phyloP scores from a whole-genome alignment of 2,888 invertebrate genomes.

The Smittia aterrima region DNA sequence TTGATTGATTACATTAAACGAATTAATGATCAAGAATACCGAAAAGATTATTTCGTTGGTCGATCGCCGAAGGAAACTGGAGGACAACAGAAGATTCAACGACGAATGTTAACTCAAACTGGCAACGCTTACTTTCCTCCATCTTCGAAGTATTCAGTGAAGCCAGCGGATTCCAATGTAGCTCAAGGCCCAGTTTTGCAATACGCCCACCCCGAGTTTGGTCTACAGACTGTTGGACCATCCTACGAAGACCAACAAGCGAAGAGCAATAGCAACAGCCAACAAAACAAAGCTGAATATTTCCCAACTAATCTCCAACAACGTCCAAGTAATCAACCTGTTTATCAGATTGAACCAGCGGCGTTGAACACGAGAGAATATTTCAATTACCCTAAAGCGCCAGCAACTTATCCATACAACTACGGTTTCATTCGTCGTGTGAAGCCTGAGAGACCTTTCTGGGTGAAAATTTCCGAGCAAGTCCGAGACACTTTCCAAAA shows the following conservation, averaged over 20 bases:
- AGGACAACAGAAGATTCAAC: slow-evolving; percentile 59
- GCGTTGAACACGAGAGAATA: slow-evolving; percentile 42
- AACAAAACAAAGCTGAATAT: slow-evolving; percentile 46
- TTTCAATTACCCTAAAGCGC: slow-evolving; percentile 46
- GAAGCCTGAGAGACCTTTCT: slow-evolving; percentile 63
- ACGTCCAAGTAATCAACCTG: slow-evolving; percentile 34
- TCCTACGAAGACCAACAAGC: slow-evolving; percentile 47
- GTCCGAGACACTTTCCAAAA: slow-evolving; percentile 70
- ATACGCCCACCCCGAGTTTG: slow-evolving; percentile 77
- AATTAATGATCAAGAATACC: slow-evolving; percentile 64
- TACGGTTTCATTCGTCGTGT: slow-evolving; percentile 62
- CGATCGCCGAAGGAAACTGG: slow-evolving; percentile 53
- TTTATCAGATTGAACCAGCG: slow-evolving; percentile 47
- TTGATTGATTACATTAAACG: slow-evolving; percentile 66
- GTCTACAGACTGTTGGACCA: slow-evolving; percentile 63
- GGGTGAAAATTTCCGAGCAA: slow-evolving; percentile 70
- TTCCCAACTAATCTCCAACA: slow-evolving; percentile 43
- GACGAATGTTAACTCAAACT: slow-evolving; percentile 67
- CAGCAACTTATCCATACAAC: slow-evolving; percentile 60
- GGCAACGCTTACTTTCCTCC: slow-evolving; percentile 65
- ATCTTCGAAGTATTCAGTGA: slow-evolving; percentile 63
- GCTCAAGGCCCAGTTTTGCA: slow-evolving; percentile 63
- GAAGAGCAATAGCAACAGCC: slow-evolving; percentile 43
- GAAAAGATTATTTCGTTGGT: slow-evolving; percentile 61
- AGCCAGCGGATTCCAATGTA: slow-evolving; percentile 57